Evolutionary conservation across 2,113 vertebrate genomes (phyloP).

Genomic region (Corythaixoides concolor): DNA sequence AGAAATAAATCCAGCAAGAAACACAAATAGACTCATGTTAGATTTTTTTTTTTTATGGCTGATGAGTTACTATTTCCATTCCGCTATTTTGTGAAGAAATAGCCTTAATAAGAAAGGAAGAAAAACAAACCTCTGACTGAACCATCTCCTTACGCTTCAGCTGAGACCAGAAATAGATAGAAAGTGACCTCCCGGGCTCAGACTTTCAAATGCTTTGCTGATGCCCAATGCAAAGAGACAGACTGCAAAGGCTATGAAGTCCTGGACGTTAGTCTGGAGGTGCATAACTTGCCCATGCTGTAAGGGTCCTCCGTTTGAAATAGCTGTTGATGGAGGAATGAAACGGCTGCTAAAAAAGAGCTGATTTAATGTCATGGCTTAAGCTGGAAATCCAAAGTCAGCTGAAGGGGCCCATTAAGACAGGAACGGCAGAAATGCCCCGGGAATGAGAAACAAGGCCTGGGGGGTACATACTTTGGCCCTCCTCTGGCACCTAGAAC

Average conservation of each 20-base stretch:
- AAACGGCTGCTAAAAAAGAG: constrained; percentile 67
- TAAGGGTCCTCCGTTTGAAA: constrained; percentile 61
- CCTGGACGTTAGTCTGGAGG: not conserved
- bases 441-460: not conserved
- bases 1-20: constrained; percentile 61
- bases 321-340: constrained; percentile 38
- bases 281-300: constrained; percentile 19
- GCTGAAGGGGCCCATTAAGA: constrained; percentile 28
- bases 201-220: not conserved
- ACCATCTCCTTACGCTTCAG: constrained; percentile 22
- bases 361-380: constrained; percentile 51
- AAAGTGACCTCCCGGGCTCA: constrained; percentile 1
- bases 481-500: not conserved
- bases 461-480: not conserved
- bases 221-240: not conserved
- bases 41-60: not conserved
- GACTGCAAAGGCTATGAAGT: not conserved
- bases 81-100: constrained; percentile 48
- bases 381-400: constrained; percentile 59
- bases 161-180: constrained; percentile 35
- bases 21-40: constrained; percentile 21
- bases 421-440: not conserved
- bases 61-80: constrained; percentile 49
- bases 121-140: constrained; percentile 22
- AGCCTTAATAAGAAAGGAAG: constrained; percentile 40